Conservation (phyloP, 2,888 invertebrate species). For the Chloroclysta siterata region DNA sequence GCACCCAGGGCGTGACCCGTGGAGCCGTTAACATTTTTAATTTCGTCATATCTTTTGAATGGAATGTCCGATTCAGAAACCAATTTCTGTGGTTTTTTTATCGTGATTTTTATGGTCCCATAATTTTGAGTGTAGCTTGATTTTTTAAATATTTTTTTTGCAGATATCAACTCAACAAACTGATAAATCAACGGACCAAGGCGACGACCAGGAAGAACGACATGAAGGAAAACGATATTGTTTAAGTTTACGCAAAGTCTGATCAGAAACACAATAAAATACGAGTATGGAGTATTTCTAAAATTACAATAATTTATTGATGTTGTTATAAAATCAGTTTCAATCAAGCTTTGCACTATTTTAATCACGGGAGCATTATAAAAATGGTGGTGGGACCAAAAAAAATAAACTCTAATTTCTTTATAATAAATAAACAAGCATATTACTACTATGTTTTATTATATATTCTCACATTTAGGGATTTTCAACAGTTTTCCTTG, state of each 20-base stretch:
- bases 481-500: no score
- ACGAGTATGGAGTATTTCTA: background rate
- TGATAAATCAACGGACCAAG: background rate
- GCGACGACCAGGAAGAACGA: conserved; percentile 4
- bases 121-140: background rate
- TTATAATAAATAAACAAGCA: conserved; percentile 4
- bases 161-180: background rate
- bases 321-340: background rate
- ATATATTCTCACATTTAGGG: background rate
- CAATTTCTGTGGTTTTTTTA: no score
- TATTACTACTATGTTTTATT: background rate
- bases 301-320: background rate
- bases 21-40: no score
- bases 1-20: no score
- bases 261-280: conserved; percentile 3
- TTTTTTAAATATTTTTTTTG: background rate
- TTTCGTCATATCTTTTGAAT: no score
- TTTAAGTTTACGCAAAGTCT: conserved; percentile 19
- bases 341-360: conserved; percentile 16
- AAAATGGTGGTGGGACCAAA: conserved; percentile 33
- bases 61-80: no score
- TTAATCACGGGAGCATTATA: conserved; percentile 29
- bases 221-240: conserved; percentile 15
- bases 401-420: background rate
- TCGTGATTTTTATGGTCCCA: no score